Percentiles rank a stretch among this genome's conserved stretches.
Conservation (phyloP, 2,797 vertebrate genomes). For the Phalanger gymnotis region DNA sequence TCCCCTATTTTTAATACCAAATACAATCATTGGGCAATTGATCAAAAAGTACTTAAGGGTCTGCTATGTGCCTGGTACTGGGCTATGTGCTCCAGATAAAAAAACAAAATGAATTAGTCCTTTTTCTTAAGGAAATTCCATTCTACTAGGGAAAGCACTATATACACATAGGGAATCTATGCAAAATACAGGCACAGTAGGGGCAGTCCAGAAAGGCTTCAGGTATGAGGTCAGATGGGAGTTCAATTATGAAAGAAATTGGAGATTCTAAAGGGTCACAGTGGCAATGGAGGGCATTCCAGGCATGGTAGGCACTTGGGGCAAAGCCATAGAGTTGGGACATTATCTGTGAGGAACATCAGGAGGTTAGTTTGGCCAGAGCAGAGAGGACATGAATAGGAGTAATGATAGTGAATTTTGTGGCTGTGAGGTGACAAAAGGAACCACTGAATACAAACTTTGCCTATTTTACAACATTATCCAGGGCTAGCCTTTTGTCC, state of each 20-base stretch:
- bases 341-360: not conserved
- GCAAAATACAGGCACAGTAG: not conserved
- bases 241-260: not conserved
- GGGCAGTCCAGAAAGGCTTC: not conserved
- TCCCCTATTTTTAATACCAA: not conserved
- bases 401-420: not conserved
- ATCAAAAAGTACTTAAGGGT: not conserved
- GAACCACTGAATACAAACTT: not conserved
- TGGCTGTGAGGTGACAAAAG: not conserved
- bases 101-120: not conserved
- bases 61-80: not conserved
- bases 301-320: not conserved
- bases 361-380: not conserved
- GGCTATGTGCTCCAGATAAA: not conserved
- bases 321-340: not conserved
- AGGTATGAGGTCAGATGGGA: not conserved
- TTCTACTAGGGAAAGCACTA: not conserved
- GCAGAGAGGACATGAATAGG: not conserved
- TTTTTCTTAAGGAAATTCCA: not conserved
- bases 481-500: not conserved
- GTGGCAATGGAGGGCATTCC: not conserved
- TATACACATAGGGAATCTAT: not conserved
- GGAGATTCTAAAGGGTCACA: not conserved
- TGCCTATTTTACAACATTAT: constrained; percentile 10
- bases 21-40: not conserved